Base-by-base conservation (phyloP, 2,797 vertebrate species). In the Myotis myotis region DNA sequence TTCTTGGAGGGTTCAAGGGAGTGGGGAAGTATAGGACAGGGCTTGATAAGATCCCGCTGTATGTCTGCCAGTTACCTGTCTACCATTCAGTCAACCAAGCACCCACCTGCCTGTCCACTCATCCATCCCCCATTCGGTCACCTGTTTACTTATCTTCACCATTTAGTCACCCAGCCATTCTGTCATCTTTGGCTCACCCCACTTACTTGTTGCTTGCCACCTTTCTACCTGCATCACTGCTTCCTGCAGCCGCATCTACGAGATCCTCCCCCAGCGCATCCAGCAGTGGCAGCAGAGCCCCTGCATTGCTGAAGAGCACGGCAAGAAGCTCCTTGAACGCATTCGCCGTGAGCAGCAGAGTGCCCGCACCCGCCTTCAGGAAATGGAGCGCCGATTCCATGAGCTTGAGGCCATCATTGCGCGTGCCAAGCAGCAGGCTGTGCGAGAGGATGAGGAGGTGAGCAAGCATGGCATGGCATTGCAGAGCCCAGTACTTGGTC, bases 281-380 rank as follows among this genome's bases (percentile, higher is more conserved):
- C 99, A 99, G 97, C 99, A 99, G 98, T 99, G 99, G 99, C 99
- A 99, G 98, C 99, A 99, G 98, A 99, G 99, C 96, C 99, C 99
- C 0, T 99, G 99, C 95, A 99, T 99, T 4, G 99, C 99, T 0
- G 99, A 99, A 96, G 99, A 99, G 71, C 99, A 99, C 0, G 99
- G 99, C 16, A 99, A 99, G 98, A 99, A 99, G 97, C 98, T 99
- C 8, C 98, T 99, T 57, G 99, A 99, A 96, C 98, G 99, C 13
- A 99, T 99, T 97, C 99, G 99, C 0, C 98, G 99, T 0, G 99
- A 99, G 76, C 99, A 99, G 98, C 99, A 99, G 96, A 99, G 99
- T 2, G 99, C 99, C 3, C 98, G 99, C 0, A 98, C 99, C 84
- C 99, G 99, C 3, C 99, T 99, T 8, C 99, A 99, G 2, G 99